Evolutionary conservation across 2,888 invertebrate species (phyloP), one percentile per base, ranked within the genome.

Genomic region (Odontomyia ornata): DNA sequence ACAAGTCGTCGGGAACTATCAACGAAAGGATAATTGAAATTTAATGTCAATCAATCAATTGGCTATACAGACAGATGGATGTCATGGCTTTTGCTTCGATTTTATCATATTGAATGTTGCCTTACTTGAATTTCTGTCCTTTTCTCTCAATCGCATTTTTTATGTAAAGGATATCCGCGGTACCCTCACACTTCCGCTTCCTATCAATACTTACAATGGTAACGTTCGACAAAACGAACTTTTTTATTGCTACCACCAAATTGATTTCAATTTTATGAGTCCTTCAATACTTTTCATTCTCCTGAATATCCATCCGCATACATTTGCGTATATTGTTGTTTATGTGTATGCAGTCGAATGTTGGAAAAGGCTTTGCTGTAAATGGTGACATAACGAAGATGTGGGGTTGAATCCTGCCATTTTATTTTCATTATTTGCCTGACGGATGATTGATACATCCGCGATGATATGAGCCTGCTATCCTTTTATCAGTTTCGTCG

Each of bases 231-330:
- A 36, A 36, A 36, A 36, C 36, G 36, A 36, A 36, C 36, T 77
- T 77, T n/a, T 77, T 77, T 77, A 77, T 73, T 77, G 77, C 73
- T 62, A 52, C 72, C 25, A 60, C 77, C 77, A 77, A 77, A 65
- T 72, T 73, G 72, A 72, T 77, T 77, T 77, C 77, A 65, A 65
- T 77, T 77, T 72, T 77, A 77, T 73, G 77, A 46, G 60, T 52
- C 27, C 23, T 73, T 52, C 73, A 69, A 18, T 60, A 56, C 18
- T 28, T 65, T 65, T 65, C 43, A 21, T 60, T 13, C 23, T 60
- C n/a, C 52, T 9, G 36, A 36, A 36, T 36, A 36, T 36, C 36
- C 52, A 52, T n/a, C 15, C 15, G n/a, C 52, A 52, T 18, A 4
- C 52, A 52, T 18, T 52, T 18, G 52, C 43, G 13, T 52, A 52